Percentiles rank a stretch among this genome's conserved stretches.
Evolutionary conservation across 1,140 invertebrate species (phyloP).

Genomic region (roundworm (Caenorhabditis elegans)): DNA sequence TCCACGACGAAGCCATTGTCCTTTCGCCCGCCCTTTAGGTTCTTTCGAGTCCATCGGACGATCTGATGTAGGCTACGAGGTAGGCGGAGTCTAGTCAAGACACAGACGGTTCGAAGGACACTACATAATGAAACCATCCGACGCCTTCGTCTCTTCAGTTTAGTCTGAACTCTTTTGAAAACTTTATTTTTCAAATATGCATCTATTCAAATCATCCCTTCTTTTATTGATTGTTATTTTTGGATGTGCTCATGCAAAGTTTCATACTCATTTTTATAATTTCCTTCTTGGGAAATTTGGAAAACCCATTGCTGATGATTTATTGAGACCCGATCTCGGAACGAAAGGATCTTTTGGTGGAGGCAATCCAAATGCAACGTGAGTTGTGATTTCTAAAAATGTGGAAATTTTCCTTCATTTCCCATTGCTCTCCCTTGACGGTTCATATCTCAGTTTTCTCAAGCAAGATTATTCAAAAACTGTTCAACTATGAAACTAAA

Average conservation of each 20-base stretch:
- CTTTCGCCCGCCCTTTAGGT: not conserved
- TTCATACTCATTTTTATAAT: constrained; percentile 8
- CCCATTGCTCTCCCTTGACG: no score
- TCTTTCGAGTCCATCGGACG: not conserved
- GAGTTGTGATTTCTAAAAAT: not conserved
- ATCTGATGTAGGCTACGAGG: not conserved
- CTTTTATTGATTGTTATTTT: not conserved
- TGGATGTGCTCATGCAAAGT: not conserved
- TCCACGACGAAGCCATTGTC: not conserved
- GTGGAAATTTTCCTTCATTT: no score
- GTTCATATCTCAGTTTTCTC: no score
- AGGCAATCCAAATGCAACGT: not conserved
- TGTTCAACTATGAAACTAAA: no score
- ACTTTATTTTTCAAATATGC: not conserved
- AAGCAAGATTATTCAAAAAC: no score
- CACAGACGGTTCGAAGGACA: not conserved
- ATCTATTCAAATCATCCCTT: not conserved
- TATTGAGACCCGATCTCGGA: not conserved
- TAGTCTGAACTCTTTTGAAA: not conserved
- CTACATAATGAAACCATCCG: constrained; percentile 2
- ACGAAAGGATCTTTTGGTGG: not conserved
- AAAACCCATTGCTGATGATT: constrained; percentile 5
- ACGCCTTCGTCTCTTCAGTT: not conserved
- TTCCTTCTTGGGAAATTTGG: constrained; percentile 2
- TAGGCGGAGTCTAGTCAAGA: not conserved